Base-by-base conservation (phyloP, 2,113 vertebrate species). In the Cyanistes caeruleus region DNA sequence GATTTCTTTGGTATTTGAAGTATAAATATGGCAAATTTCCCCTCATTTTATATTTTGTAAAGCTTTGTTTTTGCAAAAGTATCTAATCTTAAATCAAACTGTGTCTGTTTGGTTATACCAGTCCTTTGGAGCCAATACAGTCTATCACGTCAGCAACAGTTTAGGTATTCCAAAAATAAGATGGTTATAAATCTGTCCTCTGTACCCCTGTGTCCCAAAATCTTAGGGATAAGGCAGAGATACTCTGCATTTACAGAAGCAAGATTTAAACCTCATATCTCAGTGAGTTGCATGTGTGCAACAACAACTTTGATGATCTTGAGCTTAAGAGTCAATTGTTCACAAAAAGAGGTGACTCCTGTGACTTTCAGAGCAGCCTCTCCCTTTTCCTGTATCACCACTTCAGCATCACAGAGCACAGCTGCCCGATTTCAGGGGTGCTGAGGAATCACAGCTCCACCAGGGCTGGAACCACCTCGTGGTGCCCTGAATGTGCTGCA, bases 1-100 rank as follows among this genome's bases (percentile, higher is more conserved):
- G 52, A 90, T 70, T 94, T 96, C 82, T 86, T 90, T 91, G 91
- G 74, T 96, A 82, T 94, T 91, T 93, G 86, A 94, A 84, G 49
- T 92, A 75, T 75, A 96, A 93, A 94, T 89, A 92, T 18, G 53
- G 41, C 53, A 81, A 56, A 62, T 58, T 92, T 90, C 33, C 46
- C 31, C 25, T 89, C 56, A 65, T 93, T 55, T 94, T 93, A 39
- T 67, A 44, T 62, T 94, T 93, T 96, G 72, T 67, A 89, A 94
- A 92, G 64, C 43, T 92, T 93, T 93, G 73, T 94, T 97, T 93
- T 84, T 81, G 74, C 92, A 92, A 51, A 97, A 92, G 27, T 90
- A 35, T 81, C 62, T 90, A 72, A 78, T 93, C 88, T 89, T 90
- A 87, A 87, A 95, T 95, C 85, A 90, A 75, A 88, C 49, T n/a